A percentile compares a stretch with the other conserved stretches of the same genome.
phyloP scores from a whole-genome alignment of 2,888 invertebrate genomes.

The Penaeus monodon region DNA sequence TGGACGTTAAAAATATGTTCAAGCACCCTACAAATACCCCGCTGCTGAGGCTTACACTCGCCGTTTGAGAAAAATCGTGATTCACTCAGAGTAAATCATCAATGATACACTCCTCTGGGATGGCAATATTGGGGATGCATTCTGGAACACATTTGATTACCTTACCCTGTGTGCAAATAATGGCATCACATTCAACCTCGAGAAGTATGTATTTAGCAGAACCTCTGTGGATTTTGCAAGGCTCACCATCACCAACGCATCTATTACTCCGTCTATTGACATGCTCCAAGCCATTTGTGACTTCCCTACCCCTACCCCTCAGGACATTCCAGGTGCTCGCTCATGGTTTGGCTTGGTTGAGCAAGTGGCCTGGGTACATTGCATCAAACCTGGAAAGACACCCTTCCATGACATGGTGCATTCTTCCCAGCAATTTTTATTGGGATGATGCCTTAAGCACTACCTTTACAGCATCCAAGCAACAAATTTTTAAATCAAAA shows the following conservation, averaged over 20 bases:
- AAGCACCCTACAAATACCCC: no score
- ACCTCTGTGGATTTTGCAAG: not conserved
- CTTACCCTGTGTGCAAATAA: not conserved
- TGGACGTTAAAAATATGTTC: no score
- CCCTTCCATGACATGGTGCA: no score
- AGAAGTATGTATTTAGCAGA: constrained; percentile 8
- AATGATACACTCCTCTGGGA: constrained; percentile 4
- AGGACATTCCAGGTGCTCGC: constrained; percentile 21
- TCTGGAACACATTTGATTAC: constrained; percentile 5
- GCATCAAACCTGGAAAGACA: no score
- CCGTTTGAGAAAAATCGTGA: constrained; percentile 13
- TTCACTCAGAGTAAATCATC: constrained; percentile 17
- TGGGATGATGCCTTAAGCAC: no score
- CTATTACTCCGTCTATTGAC: no score
- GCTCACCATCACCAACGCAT: not conserved
- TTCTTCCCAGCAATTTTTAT: no score
- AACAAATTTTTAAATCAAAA: not conserved
- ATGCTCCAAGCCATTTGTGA: no score
- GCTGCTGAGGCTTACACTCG: not conserved
- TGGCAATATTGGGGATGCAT: not conserved
- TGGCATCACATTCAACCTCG: constrained; percentile 21
- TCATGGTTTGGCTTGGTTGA: constrained; percentile 19
- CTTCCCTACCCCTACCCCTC: not conserved
- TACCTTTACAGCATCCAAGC: no score
- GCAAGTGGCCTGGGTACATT: constrained; percentile 31